Percentiles rank a stretch among this genome's conserved stretches.
Conservation (phyloP, 2,888 invertebrate species). For the Agrenia bidenticulata region DNA sequence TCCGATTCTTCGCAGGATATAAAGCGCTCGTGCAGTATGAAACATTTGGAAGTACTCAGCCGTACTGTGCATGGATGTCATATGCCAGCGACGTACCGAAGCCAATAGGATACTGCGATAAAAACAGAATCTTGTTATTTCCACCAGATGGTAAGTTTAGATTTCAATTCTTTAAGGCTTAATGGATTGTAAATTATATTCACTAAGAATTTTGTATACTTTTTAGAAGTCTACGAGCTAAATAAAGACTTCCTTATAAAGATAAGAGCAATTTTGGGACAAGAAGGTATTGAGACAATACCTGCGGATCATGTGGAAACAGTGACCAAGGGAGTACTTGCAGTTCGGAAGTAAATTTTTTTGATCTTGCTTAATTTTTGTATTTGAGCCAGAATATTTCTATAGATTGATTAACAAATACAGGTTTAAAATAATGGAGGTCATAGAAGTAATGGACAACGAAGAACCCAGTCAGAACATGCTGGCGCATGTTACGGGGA, state of each 20-base stretch:
- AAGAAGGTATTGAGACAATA: background rate
- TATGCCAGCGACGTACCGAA: constrained; percentile 40
- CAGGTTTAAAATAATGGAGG: constrained; percentile 10
- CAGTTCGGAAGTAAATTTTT: background rate
- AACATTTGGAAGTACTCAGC: constrained; percentile 10
- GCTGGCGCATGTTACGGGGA: constrained; percentile 18
- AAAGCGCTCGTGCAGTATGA: constrained; percentile 40
- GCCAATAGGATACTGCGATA: constrained; percentile 32
- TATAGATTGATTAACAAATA: background rate
- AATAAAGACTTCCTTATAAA: background rate
- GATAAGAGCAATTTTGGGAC: background rate
- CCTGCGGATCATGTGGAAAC: background rate
- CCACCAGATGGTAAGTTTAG: constrained; percentile 20
- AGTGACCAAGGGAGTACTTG: background rate
- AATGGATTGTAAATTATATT: too few relatives aligned
- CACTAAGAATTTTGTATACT: background rate
- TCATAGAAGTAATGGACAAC: constrained; percentile 29
- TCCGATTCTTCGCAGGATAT: constrained; percentile 44
- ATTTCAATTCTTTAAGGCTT: too few relatives aligned
- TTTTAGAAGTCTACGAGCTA: constrained; percentile 1
- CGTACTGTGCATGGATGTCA: constrained; percentile 32
- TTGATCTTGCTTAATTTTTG: background rate
- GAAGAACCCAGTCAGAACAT: background rate
- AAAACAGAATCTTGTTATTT: constrained; percentile 18
- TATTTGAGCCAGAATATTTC: background rate